Evolutionary conservation across 2,888 invertebrate genomes (phyloP), one percentile per base, ranked within the genome.

Genomic region (Epirrita christyi): DNA sequence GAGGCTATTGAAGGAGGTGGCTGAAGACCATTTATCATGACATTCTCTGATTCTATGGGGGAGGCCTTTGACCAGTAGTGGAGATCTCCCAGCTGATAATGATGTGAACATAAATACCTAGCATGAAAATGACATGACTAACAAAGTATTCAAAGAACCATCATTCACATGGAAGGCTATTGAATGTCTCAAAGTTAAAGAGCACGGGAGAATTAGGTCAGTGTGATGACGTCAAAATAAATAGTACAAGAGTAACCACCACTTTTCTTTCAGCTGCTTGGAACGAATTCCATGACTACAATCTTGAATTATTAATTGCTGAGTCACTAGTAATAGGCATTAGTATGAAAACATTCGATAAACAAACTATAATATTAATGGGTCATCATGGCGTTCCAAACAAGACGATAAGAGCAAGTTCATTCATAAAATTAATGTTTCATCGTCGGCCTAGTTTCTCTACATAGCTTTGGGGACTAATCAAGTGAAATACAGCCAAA

Each of bases 321-420:
- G 27, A 46, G 41, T 13, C 14, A 28, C 2, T 44, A 29, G 21
- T 27, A 48, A 36, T 45, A 58, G 63, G 44, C 64, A 57, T 14
- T 29, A 52, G 1, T 27, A 21, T 54, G 51, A 38, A 41, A 43
- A 60, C 44, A 47, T 51, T 43, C 34, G 43, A 59, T 49, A 61
- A 63, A 61, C 60, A 45, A 52, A 55, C 58, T 63, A 50, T 47
- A 61, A 60, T 56, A 63, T 67, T 60, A 64, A 63, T 61, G 46
- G 48, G 27, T 11, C 53, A 57, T 64, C 44, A 76, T 76, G 78
- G 74, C 75, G 75, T 67, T 67, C 61, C 63, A 70, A 70, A 56
- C 83, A 88, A 86, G 83, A 83, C 78, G n/a, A 80, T 76, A 86
- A 75, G 69, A 76, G 78, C 80, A 81, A 76, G 69, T 76, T 76